Base-by-base conservation (phyloP, 2,113 vertebrate genomes). In the Tautogolabrus adspersus region DNA sequence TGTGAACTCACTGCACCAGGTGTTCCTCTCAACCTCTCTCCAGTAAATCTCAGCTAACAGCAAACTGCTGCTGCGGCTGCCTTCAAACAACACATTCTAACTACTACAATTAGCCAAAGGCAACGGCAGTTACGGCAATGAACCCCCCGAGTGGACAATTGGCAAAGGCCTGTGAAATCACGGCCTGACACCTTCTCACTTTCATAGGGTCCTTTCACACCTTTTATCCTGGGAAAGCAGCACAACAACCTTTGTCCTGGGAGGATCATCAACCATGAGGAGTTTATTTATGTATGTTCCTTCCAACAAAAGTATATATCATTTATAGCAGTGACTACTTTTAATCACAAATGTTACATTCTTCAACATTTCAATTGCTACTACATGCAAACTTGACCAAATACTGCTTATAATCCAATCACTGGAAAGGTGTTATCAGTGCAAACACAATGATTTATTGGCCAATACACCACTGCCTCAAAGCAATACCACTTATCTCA, bases 11-110 rank as follows among this genome's bases (percentile, higher is more conserved):
- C 63, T 22, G 63, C 46, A 54, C 86, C 91, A 93, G 88, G 83
- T 92, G 92, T 90, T 83, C 12, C 70, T 62, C 69, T 64, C 66
- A 47, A 42, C 40, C 77, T 84, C 38, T 51, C 72, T 7, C 65
- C 58, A 77, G 80, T 90, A 90, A 89, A 92, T 85, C 85, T 79
- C 54, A 51, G 37, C 61, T 40, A 71, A 83, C 65, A 73, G 47
- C 61, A 66, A 80, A 65, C 67, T 34, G 59, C 83, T 78, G 38
- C 62, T 34, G 44, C 3, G n/a, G 22, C 60, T 38, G 40, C 75
- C 82, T 79, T 85, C 82, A 84, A 79, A 77, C 77, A 60, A 67
- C 66, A 13, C 75, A 60, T 56, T 72, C 57, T 66, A 69, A 85
- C 65, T 40, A 74, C 81, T n/a, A 69, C 73, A 83, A 81, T 90